Base-by-base conservation (phyloP, 53 echinoderm and acorn worm species). In the Astropecten irregularis region DNA sequence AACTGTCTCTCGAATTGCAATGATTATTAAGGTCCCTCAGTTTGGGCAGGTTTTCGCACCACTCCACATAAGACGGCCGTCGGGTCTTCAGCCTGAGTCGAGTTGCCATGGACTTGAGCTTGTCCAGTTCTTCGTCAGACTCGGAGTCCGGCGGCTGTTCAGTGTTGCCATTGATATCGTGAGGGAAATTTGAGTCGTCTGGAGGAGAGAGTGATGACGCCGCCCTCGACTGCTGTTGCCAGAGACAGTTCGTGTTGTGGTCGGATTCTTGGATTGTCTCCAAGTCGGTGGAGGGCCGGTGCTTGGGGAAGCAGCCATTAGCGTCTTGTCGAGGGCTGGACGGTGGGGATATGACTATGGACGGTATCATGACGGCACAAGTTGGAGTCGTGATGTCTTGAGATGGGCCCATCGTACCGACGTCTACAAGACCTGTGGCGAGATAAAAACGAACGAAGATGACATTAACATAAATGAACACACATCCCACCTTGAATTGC, bases 51-150 rank as follows among this genome's bases (percentile, higher is more conserved):
- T 81, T 81, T 13, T 81, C 87, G 23, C 68, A 57, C 87, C 87
- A 87, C 55, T 87, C 81, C 46, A 87, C 57, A 20, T 79, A 79
- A 4, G 87, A 87, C 13, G 87, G 56, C 33, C 87, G 77, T 20
- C 87, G 49, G 9, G 81, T 87, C 19, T 29, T 56, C 18, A 87
- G 61, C 26, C 67, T 39, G 30, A 87, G 36, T 39, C 81, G 66
- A 20, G 53, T 87, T 11, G 87, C 68, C 32, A 87, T 77, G 32
- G 58, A 69, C 38, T 87, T 87, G 21, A 87, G 69, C 49, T 69
- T 67, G 26, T 55, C 69, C 46, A 87, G 40, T 26, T 57, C 74
- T 20, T 71, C 71, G n/a, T n/a, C n/a, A n/a, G n/a, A n/a, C 5
- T 52, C 71, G 34, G 31, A 9, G 21, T 69, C 69, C 30, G 49